Percentiles rank a stretch among this genome's conserved stretches.
phyloP scores from a whole-genome alignment of 2,797 vertebrate genomes.

The Sebastes minor region DNA sequence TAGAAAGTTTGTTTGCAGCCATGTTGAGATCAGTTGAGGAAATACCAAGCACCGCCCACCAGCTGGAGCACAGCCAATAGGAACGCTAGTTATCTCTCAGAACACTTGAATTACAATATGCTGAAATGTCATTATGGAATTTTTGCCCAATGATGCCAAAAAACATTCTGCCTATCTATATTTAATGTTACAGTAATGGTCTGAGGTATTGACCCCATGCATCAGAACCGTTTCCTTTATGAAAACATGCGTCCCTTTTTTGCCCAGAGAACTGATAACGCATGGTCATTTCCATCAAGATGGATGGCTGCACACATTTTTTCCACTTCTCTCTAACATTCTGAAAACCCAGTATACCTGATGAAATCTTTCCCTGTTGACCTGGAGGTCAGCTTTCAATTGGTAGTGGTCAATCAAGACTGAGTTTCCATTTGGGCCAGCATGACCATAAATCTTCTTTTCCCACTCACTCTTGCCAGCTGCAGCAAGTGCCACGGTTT shows the following conservation, averaged over 20 bases:
- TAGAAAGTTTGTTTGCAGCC: too few relatives aligned
- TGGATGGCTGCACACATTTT: conserved; percentile 64
- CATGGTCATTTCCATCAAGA: conserved; percentile 69
- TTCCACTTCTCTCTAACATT: conserved; percentile 40
- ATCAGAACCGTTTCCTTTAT: conserved; percentile 27
- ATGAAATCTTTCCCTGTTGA: conserved; percentile 77
- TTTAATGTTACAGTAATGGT: background rate
- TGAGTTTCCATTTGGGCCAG: conserved; percentile 75
- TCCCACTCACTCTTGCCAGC: conserved; percentile 32
- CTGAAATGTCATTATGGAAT: too few relatives aligned
- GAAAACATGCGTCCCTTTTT: conserved; percentile 28
- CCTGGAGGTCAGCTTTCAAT: conserved; percentile 79
- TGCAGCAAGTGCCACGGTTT: conserved; percentile 45
- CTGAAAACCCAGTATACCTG: conserved; percentile 57
- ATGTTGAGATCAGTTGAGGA: too few relatives aligned
- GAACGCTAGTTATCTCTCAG: too few relatives aligned
- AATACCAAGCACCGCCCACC: too few relatives aligned
- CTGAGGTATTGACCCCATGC: background rate
- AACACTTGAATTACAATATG: too few relatives aligned
- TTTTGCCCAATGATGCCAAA: too few relatives aligned
- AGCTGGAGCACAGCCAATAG: too few relatives aligned
- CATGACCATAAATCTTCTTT: conserved; percentile 74
- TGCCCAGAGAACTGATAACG: conserved; percentile 55
- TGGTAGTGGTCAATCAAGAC: conserved; percentile 82
- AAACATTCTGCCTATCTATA: background rate